phyloP scores from a whole-genome alignment of 2,797 vertebrate species.

The Xenopus petersii region DNA sequence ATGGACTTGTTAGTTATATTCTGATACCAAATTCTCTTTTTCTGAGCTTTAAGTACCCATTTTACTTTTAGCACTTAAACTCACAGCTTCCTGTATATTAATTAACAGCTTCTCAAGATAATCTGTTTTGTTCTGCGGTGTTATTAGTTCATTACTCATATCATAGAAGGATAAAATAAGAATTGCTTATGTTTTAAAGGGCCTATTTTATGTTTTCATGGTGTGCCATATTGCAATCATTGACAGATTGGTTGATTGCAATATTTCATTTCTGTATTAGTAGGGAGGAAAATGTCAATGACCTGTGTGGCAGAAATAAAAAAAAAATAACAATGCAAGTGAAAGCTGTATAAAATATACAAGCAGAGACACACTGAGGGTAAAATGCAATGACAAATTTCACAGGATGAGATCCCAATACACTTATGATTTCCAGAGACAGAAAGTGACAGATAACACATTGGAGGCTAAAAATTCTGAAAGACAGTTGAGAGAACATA shows the following conservation, averaged over 20 bases:
- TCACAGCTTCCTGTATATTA: no score
- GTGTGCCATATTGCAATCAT: not conserved
- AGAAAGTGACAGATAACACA: constrained; percentile 42
- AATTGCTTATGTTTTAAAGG: not conserved
- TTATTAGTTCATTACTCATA: no score
- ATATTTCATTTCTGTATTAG: constrained; percentile 7
- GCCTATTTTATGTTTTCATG: not conserved
- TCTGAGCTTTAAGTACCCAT: not conserved
- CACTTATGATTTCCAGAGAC: constrained; percentile 33
- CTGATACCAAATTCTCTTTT: no score
- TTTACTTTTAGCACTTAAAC: not conserved
- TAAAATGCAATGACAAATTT: constrained; percentile 42
- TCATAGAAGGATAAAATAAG: no score
- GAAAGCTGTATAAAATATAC: constrained; percentile 16
- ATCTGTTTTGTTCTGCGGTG: no score
- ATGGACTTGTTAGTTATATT: no score
- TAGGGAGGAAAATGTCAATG: constrained; percentile 35
- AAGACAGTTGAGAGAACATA: constrained; percentile 4
- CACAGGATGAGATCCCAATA: constrained; percentile 24
- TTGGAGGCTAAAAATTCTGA: constrained; percentile 19
- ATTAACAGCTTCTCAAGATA: no score
- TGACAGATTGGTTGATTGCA: not conserved
- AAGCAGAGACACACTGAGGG: constrained; percentile 25
- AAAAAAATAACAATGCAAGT: no score
- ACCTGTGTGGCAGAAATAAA: constrained; percentile 6